Evolutionary conservation across 2,113 vertebrate genomes (phyloP), one percentile per base, ranked within the genome.

Genomic region (Brachyhypopomus gauderio): DNA sequence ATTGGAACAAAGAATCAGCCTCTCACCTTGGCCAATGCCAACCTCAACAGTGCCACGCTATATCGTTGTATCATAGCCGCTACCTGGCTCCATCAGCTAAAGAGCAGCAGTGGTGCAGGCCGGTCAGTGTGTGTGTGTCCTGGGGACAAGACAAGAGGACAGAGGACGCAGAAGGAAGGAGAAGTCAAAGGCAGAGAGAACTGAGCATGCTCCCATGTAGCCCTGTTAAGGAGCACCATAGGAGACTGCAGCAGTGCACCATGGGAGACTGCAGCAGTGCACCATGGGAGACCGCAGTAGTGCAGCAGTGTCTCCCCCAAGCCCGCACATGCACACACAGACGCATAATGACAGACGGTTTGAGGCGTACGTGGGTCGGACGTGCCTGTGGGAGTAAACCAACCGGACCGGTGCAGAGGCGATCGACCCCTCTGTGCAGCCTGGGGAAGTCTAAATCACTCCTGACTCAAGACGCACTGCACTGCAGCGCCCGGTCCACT

Each of bases 171-270:
- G 25, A 23, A 74, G 25, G 75, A 72, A 72, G 81, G 45, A 72
- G 62, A 64, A 66, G 20, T 62, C 72, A 84, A 75, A 70, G 27
- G 34, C 11, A 58, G n/a, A 48, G 14, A 19, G 27, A 77, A 72
- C 63, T 41, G 71, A 45, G 78, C 62, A 78, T 81, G 85, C 78
- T 62, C 64, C 64, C 56, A 22, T 8, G 41, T 17, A 83, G 69
- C 25, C 20, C 6, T 56, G 41, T 25, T 34, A 77, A 86, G 79
- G 79, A 84, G 82, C 75, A 84, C 30, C 72, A 78, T 81, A 72
- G 82, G 78, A 78, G 64, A 81, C 60, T 84, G 85, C 82, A 78
- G 79, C 85, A 84, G 25, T 86, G 85, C 85, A 84, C 82, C 52
- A 56, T 30, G 30, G 30, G 77, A 55, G 59, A 81, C 82, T 83